Conservation (phyloP, 1,140 invertebrate species). For the Pseudomyrmex gracilis region DNA sequence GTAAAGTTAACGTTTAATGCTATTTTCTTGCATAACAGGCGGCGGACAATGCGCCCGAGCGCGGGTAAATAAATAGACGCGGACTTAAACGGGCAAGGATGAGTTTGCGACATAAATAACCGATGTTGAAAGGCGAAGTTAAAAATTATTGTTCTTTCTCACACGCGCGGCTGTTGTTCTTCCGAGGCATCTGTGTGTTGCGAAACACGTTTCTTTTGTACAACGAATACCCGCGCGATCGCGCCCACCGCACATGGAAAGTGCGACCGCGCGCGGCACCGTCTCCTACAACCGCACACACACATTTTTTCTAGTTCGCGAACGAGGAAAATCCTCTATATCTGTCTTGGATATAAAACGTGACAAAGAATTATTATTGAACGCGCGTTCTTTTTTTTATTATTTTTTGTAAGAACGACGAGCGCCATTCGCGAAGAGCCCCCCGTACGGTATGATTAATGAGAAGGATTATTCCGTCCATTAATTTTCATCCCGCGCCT, state of each 20-base stretch:
- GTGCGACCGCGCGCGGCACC: background rate
- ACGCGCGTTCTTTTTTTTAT: constrained; percentile 1
- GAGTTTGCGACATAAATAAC: constrained; percentile 24
- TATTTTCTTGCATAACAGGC: constrained; percentile 14
- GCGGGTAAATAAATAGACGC: constrained; percentile 3
- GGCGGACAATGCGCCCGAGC: background rate
- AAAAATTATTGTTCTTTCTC: constrained; percentile 42
- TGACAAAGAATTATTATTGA: constrained; percentile 47
- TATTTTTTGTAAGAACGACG: background rate
- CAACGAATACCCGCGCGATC: background rate
- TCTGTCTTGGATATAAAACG: background rate
- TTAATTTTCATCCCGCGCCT: constrained; percentile 51
- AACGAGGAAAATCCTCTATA: background rate
- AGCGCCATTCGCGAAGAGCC: background rate
- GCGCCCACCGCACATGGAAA: background rate
- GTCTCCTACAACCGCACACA: too few species aligned
- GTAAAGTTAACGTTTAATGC: constrained; percentile 21
- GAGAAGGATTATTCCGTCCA: constrained; percentile 51
- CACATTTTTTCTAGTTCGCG: constrained; percentile 1
- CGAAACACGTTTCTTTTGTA: background rate
- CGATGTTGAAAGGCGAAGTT: constrained; percentile 4
- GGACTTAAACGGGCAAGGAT: background rate
- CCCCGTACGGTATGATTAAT: constrained; percentile 41
- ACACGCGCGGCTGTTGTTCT: background rate
- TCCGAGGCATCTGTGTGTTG: background rate